Conservation (phyloP, 2,113 vertebrate species). For the Brienomyrus brachyistius region DNA sequence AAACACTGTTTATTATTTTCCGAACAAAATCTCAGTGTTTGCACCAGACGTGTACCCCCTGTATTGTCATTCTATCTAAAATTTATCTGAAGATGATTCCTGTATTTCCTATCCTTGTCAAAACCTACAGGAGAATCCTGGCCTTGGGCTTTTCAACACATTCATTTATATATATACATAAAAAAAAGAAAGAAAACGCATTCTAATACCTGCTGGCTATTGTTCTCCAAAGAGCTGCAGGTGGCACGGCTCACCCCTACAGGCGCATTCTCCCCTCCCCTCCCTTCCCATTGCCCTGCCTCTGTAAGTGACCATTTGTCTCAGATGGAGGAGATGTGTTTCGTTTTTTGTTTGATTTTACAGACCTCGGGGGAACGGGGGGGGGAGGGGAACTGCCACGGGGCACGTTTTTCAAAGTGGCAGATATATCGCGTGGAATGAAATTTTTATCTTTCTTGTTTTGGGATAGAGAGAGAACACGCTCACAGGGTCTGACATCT, state of each 20-base stretch:
- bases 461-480: not conserved
- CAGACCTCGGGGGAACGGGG: not conserved
- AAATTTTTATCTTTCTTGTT: conserved; percentile 16
- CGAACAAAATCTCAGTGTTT: not conserved
- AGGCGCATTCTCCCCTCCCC: not conserved
- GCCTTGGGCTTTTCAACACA: not conserved
- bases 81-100: not conserved
- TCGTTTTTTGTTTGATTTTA: conserved; percentile 1
- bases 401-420: not conserved
- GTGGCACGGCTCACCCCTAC: not conserved
- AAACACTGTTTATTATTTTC: not conserved
- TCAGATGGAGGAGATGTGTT: conserved; percentile 14
- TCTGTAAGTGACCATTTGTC: conserved; percentile 17
- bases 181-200: not conserved
- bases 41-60: not conserved
- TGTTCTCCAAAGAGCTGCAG: not conserved
- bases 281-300: not conserved
- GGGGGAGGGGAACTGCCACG: not conserved
- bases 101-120: not conserved
- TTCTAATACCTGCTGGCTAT: not conserved
- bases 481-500: not conserved
- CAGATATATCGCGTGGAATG: not conserved
- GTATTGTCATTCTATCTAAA: not conserved
- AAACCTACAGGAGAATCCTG: not conserved
- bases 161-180: not conserved